phyloP scores from a whole-genome alignment of 2,113 vertebrate genomes.

The Steatornis caripensis region DNA sequence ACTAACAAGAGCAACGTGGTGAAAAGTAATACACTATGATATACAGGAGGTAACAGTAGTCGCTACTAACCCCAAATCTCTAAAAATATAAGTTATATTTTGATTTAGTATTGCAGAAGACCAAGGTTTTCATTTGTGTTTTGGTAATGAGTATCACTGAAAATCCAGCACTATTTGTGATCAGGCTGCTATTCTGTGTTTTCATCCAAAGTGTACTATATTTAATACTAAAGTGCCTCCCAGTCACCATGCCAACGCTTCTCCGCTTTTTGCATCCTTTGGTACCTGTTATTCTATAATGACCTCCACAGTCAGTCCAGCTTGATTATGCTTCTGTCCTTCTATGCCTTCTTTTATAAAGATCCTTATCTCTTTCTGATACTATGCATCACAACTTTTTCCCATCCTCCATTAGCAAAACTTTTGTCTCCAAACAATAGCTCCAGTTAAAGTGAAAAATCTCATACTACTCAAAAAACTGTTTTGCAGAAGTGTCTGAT shows the following conservation, averaged over 20 bases:
- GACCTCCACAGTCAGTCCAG: slow-evolving; percentile 1
- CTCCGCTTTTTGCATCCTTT: slow-evolving; percentile 33
- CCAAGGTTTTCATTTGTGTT: neutral
- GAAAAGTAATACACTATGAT: neutral
- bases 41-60: neutral
- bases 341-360: neutral
- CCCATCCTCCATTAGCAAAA: neutral
- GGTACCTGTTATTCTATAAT: slow-evolving; percentile 25
- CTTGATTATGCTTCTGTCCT: slow-evolving; percentile 29
- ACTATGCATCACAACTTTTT: neutral
- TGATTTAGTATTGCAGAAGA: neutral
- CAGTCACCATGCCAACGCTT: slow-evolving; percentile 47
- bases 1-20: neutral
- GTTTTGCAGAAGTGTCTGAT: neutral
- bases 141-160: neutral
- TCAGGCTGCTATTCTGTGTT: neutral
- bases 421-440: neutral
- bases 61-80: neutral
- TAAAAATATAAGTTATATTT: neutral
- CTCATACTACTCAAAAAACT: neutral
- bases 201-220: neutral
- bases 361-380: neutral
- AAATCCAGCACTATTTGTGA: neutral
- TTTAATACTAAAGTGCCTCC: slow-evolving; percentile 22
- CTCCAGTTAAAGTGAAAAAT: neutral